Base-by-base conservation (phyloP, 2,797 vertebrate genomes). In the Acrossocheilus fasciatus region DNA sequence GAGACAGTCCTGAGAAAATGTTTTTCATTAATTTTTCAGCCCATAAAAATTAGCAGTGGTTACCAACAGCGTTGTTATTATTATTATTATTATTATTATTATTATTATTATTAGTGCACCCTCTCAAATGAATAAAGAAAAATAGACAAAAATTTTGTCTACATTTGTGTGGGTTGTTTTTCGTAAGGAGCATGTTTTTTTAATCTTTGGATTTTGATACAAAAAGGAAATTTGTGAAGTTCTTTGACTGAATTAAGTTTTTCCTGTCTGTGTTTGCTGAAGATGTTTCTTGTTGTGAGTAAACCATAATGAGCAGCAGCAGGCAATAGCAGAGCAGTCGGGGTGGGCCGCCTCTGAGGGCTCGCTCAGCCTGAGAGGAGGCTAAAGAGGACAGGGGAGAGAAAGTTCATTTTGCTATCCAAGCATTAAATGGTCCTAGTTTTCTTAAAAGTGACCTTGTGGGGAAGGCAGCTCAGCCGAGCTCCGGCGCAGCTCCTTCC, bases 391-490 rank as follows among this genome's bases (percentile, higher is more conserved):
- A 92, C 93, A 93, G 87, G 94, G 87, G 92, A 94, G 94, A 93
- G 95, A 92, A 96, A 97, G 96, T 97, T 96, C 84, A 94, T 96
- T 95, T 96, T 94, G 94, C 95, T 94, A 94, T 96, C 95, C 93
- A 95, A 94, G 96, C 96, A 95, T 97, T 97, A 95, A 95, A 95
- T 95, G 96, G 95, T 95, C 93, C 91, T 94, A 95, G 94, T 97
- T 85, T 96, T 78, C 96, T 97, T 96, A 97, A 96, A 97, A 97
- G 97, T 99, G 98, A 99, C 98, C 98, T 99, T 99, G 98, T 95
- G 95, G 96, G 96, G 93, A 96, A 94, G 95, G 95, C 94, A 95
- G 95, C 91, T 90, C 92, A 90, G 93, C 94, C 89, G 94, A 97
- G 97, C 84, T 66, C 70, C 34, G n/a, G 30, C 69, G 6, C 96